phyloP scores from a whole-genome alignment of 2,113 vertebrate genomes.

The Zeus faber region DNA sequence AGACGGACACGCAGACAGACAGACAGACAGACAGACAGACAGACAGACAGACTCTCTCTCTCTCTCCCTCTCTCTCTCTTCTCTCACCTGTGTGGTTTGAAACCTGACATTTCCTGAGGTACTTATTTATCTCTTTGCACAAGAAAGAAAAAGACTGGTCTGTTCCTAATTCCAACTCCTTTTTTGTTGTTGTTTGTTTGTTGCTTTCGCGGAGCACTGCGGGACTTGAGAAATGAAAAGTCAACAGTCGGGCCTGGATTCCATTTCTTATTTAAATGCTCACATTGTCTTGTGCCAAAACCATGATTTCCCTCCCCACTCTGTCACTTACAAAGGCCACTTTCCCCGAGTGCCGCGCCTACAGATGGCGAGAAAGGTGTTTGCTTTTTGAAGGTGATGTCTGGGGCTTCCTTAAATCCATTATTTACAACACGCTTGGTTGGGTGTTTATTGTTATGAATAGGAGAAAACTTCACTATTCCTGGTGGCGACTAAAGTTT shows the following conservation, averaged over 20 bases:
- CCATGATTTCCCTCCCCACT: conserved; percentile 71
- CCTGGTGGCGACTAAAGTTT: conserved; percentile 47
- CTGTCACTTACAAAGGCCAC: conserved; percentile 58
- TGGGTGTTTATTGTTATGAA: conserved; percentile 64
- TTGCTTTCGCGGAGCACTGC: conserved; percentile 32
- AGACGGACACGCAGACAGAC: background rate
- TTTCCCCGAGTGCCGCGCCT: conserved; percentile 62
- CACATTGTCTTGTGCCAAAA: conserved; percentile 69
- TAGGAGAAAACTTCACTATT: conserved; percentile 60
- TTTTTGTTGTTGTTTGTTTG: too few species aligned
- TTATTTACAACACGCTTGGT: conserved; percentile 65
- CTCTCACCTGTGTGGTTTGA: conserved; percentile 9
- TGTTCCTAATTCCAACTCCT: conserved; percentile 22
- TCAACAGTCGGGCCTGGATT: conserved; percentile 55
- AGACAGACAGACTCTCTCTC: background rate
- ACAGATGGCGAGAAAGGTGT: conserved; percentile 70
- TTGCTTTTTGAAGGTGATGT: conserved; percentile 66
- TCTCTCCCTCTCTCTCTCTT: background rate
- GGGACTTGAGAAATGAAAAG: conserved; percentile 59
- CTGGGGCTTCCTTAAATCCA: conserved; percentile 67
- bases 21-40: background rate
- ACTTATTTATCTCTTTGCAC: conserved; percentile 15
- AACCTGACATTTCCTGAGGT: conserved; percentile 22
- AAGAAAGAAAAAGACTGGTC: conserved; percentile 10
- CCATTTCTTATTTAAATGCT: conserved; percentile 71